Percentiles rank a stretch among this genome's conserved stretches.
phyloP scores from a whole-genome alignment of 2,888 invertebrate genomes.

The Dryobota labecula region DNA sequence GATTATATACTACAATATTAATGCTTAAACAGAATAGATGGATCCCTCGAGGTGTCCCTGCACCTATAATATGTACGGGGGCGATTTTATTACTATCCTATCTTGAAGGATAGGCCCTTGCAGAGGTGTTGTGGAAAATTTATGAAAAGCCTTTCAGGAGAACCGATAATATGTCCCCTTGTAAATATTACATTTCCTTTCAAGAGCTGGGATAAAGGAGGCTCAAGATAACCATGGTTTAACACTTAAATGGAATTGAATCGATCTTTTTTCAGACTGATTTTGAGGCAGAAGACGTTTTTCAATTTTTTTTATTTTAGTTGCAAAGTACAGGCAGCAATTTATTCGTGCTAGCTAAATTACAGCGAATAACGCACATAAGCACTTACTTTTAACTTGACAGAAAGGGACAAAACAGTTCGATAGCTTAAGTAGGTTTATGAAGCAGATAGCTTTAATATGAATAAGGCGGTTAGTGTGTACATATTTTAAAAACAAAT shows the following conservation, averaged over 20 bases:
- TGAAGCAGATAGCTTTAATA: too few relatives aligned
- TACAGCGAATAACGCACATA: neutral
- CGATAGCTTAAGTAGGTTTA: too few relatives aligned
- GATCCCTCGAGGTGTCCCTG: constrained; percentile 81
- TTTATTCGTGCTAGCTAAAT: neutral
- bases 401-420: too few relatives aligned
- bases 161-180: constrained; percentile 72
- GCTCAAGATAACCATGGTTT: constrained; percentile 56
- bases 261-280: neutral
- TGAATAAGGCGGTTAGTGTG: too few relatives aligned
- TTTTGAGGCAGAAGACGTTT: neutral
- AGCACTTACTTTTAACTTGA: too few relatives aligned
- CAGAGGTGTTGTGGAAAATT: constrained; percentile 79
- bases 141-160: constrained; percentile 80
- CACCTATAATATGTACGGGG: constrained; percentile 84
- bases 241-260: constrained; percentile 31
- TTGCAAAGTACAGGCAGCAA: neutral
- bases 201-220: constrained; percentile 62
- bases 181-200: constrained; percentile 75
- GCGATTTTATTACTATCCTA: constrained; percentile 85
- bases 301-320: neutral
- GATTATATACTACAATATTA: constrained; percentile 82
- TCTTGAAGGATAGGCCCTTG: constrained; percentile 80
- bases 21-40: constrained; percentile 86
- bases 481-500: neutral